Evolutionary conservation across 2,797 vertebrate genomes (phyloP), one percentile per base, ranked within the genome.

Genomic region (Odontamblyopus rebecca): DNA sequence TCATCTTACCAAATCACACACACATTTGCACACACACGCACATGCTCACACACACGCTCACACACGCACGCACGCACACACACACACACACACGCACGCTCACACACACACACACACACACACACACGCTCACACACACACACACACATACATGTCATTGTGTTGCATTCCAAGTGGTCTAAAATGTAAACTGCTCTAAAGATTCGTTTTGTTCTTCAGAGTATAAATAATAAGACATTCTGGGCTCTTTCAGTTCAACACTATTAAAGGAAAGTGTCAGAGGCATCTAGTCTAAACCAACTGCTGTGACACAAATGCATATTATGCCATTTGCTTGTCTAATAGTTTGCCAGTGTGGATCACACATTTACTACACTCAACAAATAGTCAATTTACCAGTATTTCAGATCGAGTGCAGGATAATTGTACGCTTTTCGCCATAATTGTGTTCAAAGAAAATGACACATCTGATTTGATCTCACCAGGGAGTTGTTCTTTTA

Each of bases 321-420:
- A 75, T 87, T 83, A 87, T 83, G 83, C 74, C 32, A 74, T 88
- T 78, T 77, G 69, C 61, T 35, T 26, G 79, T 73, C 72, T 82
- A 85, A 83, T 72, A 73, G 72, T 82, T 74, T 71, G 78, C 53
- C 72, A 63, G 54, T 18, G 29, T 84, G 80, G 85, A 86, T 88
- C 80, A 81, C 23, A 29, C 68, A 75, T 59, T 82, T 85, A 68
- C 74, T 65, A 48, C 63, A 75, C 69, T 68, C 78, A 80, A 71
- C 71, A 84, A 85, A 83, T 68, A 79, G 85, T 77, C 80, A 74
- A 80, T 83, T 83, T 85, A 44, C 71, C 72, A 18, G 56, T 80
- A 67, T 75, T 82, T 85, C 63, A 75, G 73, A 82, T 69, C 51
- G 18, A 61, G 30, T 67, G 71, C 19, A 0, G 70, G 48, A 54